Percentiles rank a stretch among this genome's conserved stretches.
phyloP scores from a whole-genome alignment of 2,888 invertebrate species.

The Brenthis ino region DNA sequence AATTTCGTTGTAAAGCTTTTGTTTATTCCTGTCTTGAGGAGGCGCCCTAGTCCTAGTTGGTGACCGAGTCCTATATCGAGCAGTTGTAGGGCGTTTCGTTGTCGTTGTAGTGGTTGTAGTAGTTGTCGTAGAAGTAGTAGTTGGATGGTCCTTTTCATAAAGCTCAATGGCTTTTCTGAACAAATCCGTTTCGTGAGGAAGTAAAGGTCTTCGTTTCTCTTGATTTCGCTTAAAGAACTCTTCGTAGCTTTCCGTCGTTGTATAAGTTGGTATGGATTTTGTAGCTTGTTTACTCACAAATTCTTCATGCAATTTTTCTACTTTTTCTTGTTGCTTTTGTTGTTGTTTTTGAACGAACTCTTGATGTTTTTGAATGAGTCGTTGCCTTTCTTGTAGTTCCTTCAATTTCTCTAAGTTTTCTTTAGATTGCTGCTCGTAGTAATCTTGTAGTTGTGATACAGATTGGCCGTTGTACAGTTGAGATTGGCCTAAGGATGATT shows the following conservation, averaged over 20 bases:
- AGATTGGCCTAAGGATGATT: constrained; percentile 56
- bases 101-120: constrained; percentile 85
- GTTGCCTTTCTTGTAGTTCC: constrained; percentile 87
- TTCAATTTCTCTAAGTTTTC: constrained; percentile 83
- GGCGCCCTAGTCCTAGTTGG: constrained; percentile 67
- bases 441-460: constrained; percentile 78
- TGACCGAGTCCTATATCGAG: constrained; percentile 62
- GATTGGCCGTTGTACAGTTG: constrained; percentile 77
- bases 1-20: constrained; percentile 82
- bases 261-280: constrained; percentile 77
- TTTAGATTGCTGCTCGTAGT: constrained; percentile 83
- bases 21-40: constrained; percentile 79
- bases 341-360: constrained; percentile 90
- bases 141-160: constrained; percentile 86
- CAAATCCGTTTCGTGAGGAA: constrained; percentile 84
- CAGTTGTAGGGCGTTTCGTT: constrained; percentile 60
- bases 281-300: constrained; percentile 87
- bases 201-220: constrained; percentile 76
- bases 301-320: constrained; percentile 87
- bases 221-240: constrained; percentile 66
- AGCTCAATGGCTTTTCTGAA: constrained; percentile 85
- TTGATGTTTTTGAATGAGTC: constrained; percentile 88
- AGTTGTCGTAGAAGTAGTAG: constrained; percentile 85
- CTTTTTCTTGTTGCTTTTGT: constrained; percentile 89
- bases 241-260: constrained; percentile 76